These are phyloP conservation scores for Cochlearius cochlearius DNA, from an alignment of 2,113 vertebrate genomes.

Conservation along the genomic window DNA sequence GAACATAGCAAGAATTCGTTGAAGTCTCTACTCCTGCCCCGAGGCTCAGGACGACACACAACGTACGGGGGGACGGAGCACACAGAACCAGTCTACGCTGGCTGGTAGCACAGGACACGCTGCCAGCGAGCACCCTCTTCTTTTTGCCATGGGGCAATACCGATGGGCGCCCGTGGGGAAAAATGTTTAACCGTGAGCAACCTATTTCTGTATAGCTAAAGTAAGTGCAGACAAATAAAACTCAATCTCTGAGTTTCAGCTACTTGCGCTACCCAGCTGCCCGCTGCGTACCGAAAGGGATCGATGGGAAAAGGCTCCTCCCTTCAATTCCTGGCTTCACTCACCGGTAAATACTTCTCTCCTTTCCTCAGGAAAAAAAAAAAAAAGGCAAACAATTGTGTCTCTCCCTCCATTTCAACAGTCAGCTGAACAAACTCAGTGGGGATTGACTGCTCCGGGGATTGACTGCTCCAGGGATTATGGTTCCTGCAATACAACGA, in stretches of 20 bases:
- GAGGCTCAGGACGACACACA: constrained; percentile 55
- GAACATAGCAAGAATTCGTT: constrained; percentile 65
- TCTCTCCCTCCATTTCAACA: background rate
- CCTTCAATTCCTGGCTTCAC: background rate
- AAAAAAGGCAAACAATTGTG: background rate
- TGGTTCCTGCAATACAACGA: background rate
- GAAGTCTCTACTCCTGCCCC: constrained; percentile 70
- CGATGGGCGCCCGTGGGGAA: background rate
- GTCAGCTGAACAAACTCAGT: background rate
- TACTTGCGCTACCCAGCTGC: background rate
- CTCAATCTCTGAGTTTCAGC: background rate
- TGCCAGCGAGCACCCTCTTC: background rate
- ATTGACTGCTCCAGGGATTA: background rate
- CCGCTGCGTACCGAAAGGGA: background rate
- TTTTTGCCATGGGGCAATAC: background rate
- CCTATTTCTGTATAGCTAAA: background rate
- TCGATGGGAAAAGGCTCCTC: background rate
- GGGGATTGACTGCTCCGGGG: background rate
- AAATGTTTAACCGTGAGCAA: background rate
- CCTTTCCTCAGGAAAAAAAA: background rate
- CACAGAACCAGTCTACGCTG: constrained; percentile 84
- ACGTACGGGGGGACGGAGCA: constrained; percentile 78
- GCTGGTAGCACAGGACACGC: constrained; percentile 73
- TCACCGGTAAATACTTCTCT: background rate
- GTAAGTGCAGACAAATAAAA: background rate